Conservation (phyloP, 2,797 vertebrate species). For the Setipinna tenuifilis region DNA sequence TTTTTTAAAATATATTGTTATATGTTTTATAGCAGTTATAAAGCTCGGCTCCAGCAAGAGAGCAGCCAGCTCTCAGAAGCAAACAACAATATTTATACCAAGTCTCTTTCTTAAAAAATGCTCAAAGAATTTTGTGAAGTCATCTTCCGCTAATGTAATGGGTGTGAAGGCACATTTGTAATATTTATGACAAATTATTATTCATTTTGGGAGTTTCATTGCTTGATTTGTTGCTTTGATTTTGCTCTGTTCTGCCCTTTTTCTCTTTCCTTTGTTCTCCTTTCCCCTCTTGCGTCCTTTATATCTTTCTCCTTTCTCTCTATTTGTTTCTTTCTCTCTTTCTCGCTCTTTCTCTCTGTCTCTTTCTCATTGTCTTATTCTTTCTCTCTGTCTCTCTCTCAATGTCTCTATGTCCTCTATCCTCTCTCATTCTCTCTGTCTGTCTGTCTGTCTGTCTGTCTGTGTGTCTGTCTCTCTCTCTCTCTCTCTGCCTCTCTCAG, state of each 20-base stretch:
- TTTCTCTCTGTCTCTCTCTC: slow-evolving; percentile 25
- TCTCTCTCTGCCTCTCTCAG: too few relatives aligned
- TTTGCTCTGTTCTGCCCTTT: too few relatives aligned
- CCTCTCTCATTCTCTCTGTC: neutral
- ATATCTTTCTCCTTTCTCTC: too few relatives aligned
- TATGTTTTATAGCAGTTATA: neutral
- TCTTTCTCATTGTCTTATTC: slow-evolving; percentile 8
- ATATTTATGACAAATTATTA: neutral
- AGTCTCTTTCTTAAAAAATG: neutral
- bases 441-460: neutral
- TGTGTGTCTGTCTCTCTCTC: neutral
- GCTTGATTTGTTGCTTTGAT: too few relatives aligned
- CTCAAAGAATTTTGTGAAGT: neutral
- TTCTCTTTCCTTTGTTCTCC: too few relatives aligned
- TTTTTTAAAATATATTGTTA: neutral
- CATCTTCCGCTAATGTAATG: neutral
- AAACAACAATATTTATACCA: neutral
- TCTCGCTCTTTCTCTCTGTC: too few relatives aligned
- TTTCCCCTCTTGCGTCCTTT: too few relatives aligned
- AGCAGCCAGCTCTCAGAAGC: neutral
- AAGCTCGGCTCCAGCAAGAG: neutral
- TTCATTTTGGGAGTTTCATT: too few relatives aligned
- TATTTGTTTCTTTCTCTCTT: neutral
- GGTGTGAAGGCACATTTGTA: neutral
- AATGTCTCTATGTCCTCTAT: neutral